Evolutionary conservation across 2,113 vertebrate species (phyloP).

Genomic region (Megaptera novaeangliae): DNA sequence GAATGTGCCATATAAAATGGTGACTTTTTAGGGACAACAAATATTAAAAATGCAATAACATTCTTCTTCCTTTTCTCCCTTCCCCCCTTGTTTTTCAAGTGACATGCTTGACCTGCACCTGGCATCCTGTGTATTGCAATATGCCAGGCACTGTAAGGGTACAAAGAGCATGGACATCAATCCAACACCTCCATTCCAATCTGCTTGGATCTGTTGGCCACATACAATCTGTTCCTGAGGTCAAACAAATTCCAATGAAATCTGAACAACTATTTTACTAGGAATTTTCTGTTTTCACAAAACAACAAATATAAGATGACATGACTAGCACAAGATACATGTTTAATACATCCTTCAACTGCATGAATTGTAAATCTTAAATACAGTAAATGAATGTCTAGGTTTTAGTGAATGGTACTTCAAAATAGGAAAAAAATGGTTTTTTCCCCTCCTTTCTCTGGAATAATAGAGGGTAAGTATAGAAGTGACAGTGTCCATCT

Average conservation of each 20-base stretch:
- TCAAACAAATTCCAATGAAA: neutral
- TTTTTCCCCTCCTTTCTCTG: neutral
- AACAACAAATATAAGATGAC: neutral
- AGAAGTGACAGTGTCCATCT: neutral
- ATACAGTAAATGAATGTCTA: neutral
- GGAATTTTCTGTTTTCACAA: conserved; percentile 11
- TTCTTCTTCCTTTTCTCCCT: neutral
- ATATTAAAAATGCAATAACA: neutral
- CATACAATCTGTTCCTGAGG: neutral
- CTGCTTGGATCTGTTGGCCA: neutral
- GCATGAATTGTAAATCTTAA: neutral
- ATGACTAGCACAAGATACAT: neutral
- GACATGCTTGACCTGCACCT: neutral
- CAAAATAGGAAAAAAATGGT: neutral
- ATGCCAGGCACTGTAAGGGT: neutral
- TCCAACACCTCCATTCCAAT: neutral
- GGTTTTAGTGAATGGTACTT: neutral
- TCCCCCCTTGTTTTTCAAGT: neutral
- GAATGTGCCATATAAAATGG: neutral
- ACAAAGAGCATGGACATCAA: neutral
- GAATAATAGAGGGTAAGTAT: neutral
- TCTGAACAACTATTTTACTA: neutral
- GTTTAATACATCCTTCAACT: neutral
- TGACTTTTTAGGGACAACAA: neutral
- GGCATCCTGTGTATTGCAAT: neutral